Base-by-base conservation (phyloP, 2,797 vertebrate genomes). In the Austrolebias charrua region DNA sequence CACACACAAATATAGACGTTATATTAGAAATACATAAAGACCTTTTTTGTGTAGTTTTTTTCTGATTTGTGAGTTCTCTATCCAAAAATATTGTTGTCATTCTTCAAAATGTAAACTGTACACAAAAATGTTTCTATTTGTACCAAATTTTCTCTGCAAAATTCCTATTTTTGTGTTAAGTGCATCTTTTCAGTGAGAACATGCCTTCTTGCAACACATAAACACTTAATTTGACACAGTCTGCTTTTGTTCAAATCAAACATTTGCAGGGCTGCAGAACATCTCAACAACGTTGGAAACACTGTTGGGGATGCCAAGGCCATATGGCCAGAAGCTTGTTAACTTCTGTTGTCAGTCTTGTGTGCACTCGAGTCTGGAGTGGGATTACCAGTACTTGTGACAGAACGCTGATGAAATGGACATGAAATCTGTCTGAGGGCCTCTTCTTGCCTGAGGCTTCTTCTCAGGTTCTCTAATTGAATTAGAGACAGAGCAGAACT, bases 241-340 rank as follows among this genome's bases (percentile, higher is more conserved):
- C 47, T 74, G 48, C 1, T 9, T 16, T 65, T 71, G 40, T 62
- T 53, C 58, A 9, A 35, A 29, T 16, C 16, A 63, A 64, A 68
- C 14, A 42, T 60, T 55, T 69, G 11, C 33, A 54, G 38, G 16
- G 55, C 6, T 20, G 43, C 4, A 10, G 31, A 61, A 63, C 38
- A 13, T 40, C 38, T 40, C 38, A 40, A 4, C 11, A 12, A 11
- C 11, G 2, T 11, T 28, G 20, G 29, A 16, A 1, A 13, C 12
- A 6, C 46, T 28, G 35, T 15, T 48, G 42, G 5, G 16, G 15
- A 55, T 14, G 13, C 1, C 12, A 2, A 16, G 19, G 14, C 9
- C 2, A 2, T 20, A n/a, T 31, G 51, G 9, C 20, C 55, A 60
- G 10, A 42, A 55, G 9, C 20, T 11, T 46, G 5, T 28, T 15